Conservation (phyloP, 2,888 invertebrate genomes). For the Cactoblastis cactorum region DNA sequence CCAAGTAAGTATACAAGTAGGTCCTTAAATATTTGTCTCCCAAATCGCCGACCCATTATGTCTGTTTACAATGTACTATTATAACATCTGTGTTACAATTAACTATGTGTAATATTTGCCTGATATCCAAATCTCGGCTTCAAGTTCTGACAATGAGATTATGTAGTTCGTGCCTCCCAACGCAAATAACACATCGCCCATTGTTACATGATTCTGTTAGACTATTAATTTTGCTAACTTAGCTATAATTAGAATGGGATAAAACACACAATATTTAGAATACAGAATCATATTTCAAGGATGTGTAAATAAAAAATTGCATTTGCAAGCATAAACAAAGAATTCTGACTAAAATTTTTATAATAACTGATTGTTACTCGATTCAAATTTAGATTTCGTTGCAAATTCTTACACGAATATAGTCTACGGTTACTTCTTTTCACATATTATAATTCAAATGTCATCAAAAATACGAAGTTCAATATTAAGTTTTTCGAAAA, state of each 20-base stretch:
- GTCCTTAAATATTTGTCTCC: background rate
- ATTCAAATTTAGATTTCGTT: too few relatives aligned
- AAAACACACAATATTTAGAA: background rate
- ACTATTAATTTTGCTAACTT: slow-evolving; percentile 4
- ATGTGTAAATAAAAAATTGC: too few relatives aligned
- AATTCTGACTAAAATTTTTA: too few relatives aligned
- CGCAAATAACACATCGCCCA: background rate
- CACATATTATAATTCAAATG: too few relatives aligned
- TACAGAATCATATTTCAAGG: background rate
- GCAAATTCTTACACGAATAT: too few relatives aligned
- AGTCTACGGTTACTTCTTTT: too few relatives aligned
- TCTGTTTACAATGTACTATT: too few relatives aligned
- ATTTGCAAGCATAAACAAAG: too few relatives aligned
- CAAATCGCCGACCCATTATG: background rate
- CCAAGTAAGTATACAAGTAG: background rate
- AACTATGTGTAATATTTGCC: background rate
- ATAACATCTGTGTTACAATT: too few relatives aligned
- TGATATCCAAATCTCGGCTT: background rate
- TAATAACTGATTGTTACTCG: too few relatives aligned
- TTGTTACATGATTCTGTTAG: slow-evolving; percentile 5
- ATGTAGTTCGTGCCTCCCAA: background rate
- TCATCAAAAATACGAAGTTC: too few relatives aligned
- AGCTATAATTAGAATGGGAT: background rate
- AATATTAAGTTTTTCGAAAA: too few relatives aligned
- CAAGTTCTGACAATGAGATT: background rate